Evolutionary conservation across 2,797 vertebrate species (phyloP), one percentile per base, ranked within the genome.

Genomic region (Malacoraja senta): DNA sequence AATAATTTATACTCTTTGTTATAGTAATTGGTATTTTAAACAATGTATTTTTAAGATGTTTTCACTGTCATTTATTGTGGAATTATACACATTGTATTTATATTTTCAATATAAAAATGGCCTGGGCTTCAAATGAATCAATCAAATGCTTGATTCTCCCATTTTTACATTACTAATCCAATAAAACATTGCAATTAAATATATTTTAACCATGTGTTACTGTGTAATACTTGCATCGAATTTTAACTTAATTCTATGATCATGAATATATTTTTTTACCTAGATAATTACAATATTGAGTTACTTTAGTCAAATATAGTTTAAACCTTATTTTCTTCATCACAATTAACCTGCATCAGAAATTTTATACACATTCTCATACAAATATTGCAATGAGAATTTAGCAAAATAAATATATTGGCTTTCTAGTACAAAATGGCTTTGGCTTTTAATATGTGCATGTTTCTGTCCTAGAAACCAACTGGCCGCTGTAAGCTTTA

Each of bases 351-450:
- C 35, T 32, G 29, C 9, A 91, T 26, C 90, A 74, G 12, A 9
- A 91, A 72, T 91, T 12, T 63, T 63, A 61, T 26, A 63, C 61
- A 86, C 29, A 63, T 86, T 86, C 8, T 91, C 24, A 38, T 91
- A 35, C 53, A 15, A n/a, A 74, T 24, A 91, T 74, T 91, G 71
- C 72, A 72, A 53, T 72, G 17, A 10, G 6, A 44, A 74, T 74
- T 91, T 53, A 91, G 44, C 38, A 72, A 91, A 91, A 74, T 74
- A 91, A 3, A 74, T 13, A 74, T 53, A 24, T 84, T 90, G 21
- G 1, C 6, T 91, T 53, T 91, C 71, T 53, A 76, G 44, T 72
- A 91, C 3, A 74, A 38, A 53, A 74, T 74, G 44, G 24, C 38
- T 53, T 74, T 53, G 1, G 15, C 6, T 74, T 76, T 76, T 53